These are phyloP conservation scores for Decapterus maruadsi DNA, from an alignment of 2,797 vertebrate species.

Conservation along the genomic window DNA sequence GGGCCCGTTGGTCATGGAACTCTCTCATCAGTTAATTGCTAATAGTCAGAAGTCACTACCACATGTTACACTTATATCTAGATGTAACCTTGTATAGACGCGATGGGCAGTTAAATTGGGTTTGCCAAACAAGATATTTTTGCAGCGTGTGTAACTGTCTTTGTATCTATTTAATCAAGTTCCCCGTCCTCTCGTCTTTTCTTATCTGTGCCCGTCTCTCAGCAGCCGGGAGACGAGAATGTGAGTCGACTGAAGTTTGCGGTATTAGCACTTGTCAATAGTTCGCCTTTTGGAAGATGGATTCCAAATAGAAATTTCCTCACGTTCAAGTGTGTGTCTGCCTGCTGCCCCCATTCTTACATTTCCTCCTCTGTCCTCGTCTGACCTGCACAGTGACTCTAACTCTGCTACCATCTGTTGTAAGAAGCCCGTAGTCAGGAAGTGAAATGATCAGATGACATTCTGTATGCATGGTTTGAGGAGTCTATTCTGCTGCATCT, in stretches of 20 bases:
- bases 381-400: slow-evolving; percentile 46
- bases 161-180: slow-evolving; percentile 3
- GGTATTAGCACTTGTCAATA: slow-evolving; percentile 72
- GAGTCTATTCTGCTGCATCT: slow-evolving; percentile 11
- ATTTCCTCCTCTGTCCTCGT: slow-evolving; percentile 49
- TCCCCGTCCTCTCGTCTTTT: slow-evolving; percentile 26
- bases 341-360: slow-evolving; percentile 43
- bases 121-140: slow-evolving; percentile 3
- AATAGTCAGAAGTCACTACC: not conserved
- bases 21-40: not conserved
- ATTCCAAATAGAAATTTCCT: slow-evolving; percentile 73
- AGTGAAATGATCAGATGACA: slow-evolving; percentile 39
- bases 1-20: not conserved
- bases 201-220: slow-evolving; percentile 29
- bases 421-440: slow-evolving; percentile 10
- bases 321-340: slow-evolving; percentile 58
- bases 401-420: slow-evolving; percentile 52
- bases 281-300: slow-evolving; percentile 60
- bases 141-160: not conserved
- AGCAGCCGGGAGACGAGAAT: slow-evolving; percentile 46
- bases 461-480: slow-evolving; percentile 9
- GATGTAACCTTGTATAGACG: not conserved
- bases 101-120: not conserved
- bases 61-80: not conserved
- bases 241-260: slow-evolving; percentile 72